Conservation (phyloP, 2,113 vertebrate genomes). For the Urocolius indicus region DNA sequence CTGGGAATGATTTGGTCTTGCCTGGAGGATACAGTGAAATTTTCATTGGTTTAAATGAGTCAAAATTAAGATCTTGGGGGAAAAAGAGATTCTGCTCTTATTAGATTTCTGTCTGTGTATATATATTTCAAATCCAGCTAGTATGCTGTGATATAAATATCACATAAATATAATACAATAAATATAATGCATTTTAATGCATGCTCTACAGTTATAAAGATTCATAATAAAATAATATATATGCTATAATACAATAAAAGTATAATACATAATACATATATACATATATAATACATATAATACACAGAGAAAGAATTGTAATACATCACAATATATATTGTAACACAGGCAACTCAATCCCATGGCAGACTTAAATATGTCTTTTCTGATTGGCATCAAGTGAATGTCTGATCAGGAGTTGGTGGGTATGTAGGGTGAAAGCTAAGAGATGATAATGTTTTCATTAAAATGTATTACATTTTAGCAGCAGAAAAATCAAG, state of each 20-base stretch:
- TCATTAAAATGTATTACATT: background rate
- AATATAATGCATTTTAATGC: background rate
- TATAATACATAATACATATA: background rate
- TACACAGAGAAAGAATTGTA: too few relatives aligned
- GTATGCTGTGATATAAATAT: fast-evolving
- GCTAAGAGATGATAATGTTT: background rate
- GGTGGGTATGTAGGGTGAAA: background rate
- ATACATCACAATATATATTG: background rate
- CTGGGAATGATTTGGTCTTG: background rate
- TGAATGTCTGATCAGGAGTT: background rate
- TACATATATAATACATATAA: too few relatives aligned
- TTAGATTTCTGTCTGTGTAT: background rate
- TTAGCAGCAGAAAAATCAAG: background rate
- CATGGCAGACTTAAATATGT: background rate
- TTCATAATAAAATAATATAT: background rate
- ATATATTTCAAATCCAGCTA: background rate
- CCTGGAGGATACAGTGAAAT: background rate
- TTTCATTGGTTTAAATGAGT: background rate
- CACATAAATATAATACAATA: background rate
- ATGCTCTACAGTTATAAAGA: background rate
- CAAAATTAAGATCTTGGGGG: background rate
- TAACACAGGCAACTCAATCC: background rate
- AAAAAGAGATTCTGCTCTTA: background rate
- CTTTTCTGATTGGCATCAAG: background rate
- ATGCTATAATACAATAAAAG: background rate